These are phyloP conservation scores for Tautogolabrus adspersus DNA, from an alignment of 2,113 vertebrate genomes.

Conservation along the genomic window DNA sequence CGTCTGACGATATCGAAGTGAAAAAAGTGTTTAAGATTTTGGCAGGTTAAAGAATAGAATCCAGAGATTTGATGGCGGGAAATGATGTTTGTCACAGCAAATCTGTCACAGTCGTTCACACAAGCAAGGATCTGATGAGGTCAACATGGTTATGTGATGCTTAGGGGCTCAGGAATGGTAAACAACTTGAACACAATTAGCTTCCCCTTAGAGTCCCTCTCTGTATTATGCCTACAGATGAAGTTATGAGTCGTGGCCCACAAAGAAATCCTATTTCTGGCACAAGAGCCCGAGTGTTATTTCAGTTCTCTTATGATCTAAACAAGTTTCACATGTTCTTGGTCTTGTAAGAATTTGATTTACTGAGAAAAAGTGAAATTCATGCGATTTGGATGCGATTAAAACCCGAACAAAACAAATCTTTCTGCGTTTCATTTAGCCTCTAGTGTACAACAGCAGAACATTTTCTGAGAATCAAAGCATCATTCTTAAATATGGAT, in stretches of 20 bases:
- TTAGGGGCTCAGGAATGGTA: conserved; percentile 21
- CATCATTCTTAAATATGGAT: background rate
- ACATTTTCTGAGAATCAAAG: background rate
- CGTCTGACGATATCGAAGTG: conserved; percentile 5
- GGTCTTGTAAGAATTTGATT: background rate
- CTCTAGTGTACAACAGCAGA: background rate
- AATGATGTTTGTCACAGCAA: conserved; percentile 38
- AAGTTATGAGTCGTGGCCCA: background rate
- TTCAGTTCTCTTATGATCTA: background rate
- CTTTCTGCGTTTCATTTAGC: background rate
- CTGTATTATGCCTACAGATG: background rate
- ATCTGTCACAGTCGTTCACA: conserved; percentile 41
- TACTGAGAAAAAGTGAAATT: background rate
- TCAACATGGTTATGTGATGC: conserved; percentile 45
- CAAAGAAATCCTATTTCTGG: background rate
- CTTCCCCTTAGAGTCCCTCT: conserved; percentile 32
- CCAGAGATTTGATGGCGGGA: conserved; percentile 23
- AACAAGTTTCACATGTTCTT: conserved; percentile 4
- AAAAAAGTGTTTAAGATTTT: background rate
- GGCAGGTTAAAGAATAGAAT: conserved; percentile 1
- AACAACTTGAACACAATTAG: conserved; percentile 51
- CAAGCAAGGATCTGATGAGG: conserved; percentile 51
- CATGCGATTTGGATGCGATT: background rate
- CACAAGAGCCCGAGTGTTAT: background rate
- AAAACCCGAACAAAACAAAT: background rate